These are phyloP conservation scores for Chrysochloris asiatica DNA, from an alignment of 2,113 vertebrate genomes.

Conservation along the genomic window DNA sequence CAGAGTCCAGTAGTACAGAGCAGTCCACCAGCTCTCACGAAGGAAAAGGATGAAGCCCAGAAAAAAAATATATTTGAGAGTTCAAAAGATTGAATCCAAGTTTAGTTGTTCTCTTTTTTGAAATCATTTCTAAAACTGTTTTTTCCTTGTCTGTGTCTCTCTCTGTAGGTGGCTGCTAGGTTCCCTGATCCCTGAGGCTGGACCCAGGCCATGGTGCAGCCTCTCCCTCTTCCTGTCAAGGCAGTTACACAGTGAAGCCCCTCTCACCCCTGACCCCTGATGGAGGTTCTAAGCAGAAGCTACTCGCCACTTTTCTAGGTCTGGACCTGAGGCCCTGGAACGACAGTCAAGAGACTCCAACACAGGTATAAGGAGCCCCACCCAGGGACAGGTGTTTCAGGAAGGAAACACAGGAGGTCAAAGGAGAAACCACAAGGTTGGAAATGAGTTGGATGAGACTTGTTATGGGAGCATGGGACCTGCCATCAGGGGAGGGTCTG, in stretches of 20 bases:
- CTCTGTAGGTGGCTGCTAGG: background rate
- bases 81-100: background rate
- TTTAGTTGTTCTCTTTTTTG: background rate
- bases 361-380: background rate
- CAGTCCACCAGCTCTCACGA: background rate
- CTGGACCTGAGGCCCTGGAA: background rate
- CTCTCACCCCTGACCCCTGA: background rate
- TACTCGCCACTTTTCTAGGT: background rate
- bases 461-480: background rate
- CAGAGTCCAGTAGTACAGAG: background rate
- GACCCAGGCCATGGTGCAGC: background rate
- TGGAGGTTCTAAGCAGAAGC: background rate
- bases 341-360: background rate
- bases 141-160: background rate
- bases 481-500: background rate
- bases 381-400: background rate
- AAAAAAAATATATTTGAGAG: background rate
- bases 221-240: background rate
- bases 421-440: background rate
- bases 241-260: background rate
- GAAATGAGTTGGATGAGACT: background rate
- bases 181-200: background rate
- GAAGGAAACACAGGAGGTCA: background rate
- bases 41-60: background rate
- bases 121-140: background rate